A percentile compares a stretch with the other conserved stretches of the same genome.
These are phyloP conservation scores for Drosophila takahashii DNA, from an alignment of 1,140 invertebrate species.

Conservation along the genomic window DNA sequence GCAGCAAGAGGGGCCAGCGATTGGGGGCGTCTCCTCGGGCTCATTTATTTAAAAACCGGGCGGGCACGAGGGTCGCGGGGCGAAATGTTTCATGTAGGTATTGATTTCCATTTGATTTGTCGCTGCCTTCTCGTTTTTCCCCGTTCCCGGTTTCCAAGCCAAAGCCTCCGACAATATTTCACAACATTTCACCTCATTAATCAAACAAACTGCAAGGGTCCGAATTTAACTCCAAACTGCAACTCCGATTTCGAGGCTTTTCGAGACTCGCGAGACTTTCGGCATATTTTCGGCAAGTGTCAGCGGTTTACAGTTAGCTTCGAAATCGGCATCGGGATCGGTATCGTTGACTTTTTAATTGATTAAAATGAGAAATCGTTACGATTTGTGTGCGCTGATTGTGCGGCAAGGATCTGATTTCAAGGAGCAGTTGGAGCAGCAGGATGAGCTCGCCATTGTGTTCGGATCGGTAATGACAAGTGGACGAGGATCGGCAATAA, in stretches of 20 bases:
- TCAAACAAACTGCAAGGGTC: conserved; percentile 76
- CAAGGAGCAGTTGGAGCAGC: conserved; percentile 30
- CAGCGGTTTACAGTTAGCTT: conserved; percentile 73
- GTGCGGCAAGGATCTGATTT: conserved; percentile 77
- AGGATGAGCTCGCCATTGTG: conserved; percentile 65
- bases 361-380: conserved; percentile 85
- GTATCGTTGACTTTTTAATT: conserved; percentile 83
- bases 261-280: conserved; percentile 12
- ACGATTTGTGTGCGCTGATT: conserved; percentile 82
- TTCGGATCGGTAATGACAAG: conserved; percentile 70
- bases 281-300: conserved; percentile 80
- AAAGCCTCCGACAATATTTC: conserved; percentile 67
- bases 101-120: conserved; percentile 83
- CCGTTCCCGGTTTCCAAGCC: background rate
- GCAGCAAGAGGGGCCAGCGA: conserved; percentile 3
- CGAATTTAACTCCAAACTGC: conserved; percentile 1
- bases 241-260: conserved; percentile 2
- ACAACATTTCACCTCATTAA: conserved; percentile 83
- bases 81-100: conserved; percentile 78
- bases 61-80: conserved; percentile 38
- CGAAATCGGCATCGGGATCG: conserved; percentile 28
- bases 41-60: conserved; percentile 35
- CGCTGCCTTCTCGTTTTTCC: conserved; percentile 10
- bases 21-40: conserved; percentile 52
- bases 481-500: conserved; percentile 37